Evolutionary conservation across 2,888 invertebrate genomes (phyloP).

Genomic region (Autographa gamma): DNA sequence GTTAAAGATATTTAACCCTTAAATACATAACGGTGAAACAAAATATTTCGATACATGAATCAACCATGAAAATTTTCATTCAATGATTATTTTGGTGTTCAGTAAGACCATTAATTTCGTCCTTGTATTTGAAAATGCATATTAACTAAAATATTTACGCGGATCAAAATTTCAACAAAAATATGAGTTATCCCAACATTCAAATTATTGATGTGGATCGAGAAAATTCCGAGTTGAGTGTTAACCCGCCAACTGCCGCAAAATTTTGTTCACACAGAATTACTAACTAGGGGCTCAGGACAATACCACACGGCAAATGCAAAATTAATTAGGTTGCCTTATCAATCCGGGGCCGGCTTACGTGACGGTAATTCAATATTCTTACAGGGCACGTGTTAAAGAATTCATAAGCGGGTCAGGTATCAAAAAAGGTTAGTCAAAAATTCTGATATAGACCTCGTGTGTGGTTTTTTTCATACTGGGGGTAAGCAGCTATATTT

Average conservation of each 20-base stretch:
- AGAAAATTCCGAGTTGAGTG: constrained; percentile 20
- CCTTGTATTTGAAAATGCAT: not conserved
- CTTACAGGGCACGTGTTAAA: constrained; percentile 28
- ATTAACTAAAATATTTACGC: not conserved
- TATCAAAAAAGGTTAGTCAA: not conserved
- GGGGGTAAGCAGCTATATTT: too few species aligned
- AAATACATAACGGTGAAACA: too few species aligned
- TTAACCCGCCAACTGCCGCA: constrained; percentile 39
- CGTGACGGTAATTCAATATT: constrained; percentile 34
- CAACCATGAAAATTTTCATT: too few species aligned
- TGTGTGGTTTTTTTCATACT: not conserved
- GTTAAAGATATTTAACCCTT: too few species aligned
- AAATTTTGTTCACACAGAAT: constrained; percentile 56
- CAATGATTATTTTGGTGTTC: too few species aligned
- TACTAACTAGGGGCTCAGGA: constrained; percentile 48
- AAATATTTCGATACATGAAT: too few species aligned
- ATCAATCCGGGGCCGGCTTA: constrained; percentile 37
- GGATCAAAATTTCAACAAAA: constrained; percentile 22
- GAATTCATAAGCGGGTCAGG: constrained; percentile 42
- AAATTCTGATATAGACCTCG: not conserved
- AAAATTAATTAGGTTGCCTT: constrained; percentile 57
- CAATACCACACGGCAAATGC: constrained; percentile 48
- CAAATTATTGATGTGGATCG: constrained; percentile 36
- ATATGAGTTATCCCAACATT: constrained; percentile 34
- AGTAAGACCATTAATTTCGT: too few species aligned